Evolutionary conservation across 2,113 vertebrate genomes (phyloP).

Genomic region (Festucalex cinctus): DNA sequence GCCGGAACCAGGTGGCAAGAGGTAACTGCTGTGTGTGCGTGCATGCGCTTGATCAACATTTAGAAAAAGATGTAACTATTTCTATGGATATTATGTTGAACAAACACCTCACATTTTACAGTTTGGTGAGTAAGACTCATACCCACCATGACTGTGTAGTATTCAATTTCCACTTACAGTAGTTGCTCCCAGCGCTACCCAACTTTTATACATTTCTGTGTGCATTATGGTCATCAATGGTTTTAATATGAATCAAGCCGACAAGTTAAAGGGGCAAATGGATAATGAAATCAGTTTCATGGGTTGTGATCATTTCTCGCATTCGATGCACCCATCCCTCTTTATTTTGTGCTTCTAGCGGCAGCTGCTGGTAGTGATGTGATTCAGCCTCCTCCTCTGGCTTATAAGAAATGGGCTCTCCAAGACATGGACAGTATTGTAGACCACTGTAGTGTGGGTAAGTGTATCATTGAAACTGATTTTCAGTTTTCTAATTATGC

Average conservation of each 20-base stretch:
- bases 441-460: slow-evolving; percentile 94
- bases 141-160: too few relatives aligned
- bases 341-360: slow-evolving; percentile 74
- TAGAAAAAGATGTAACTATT: too few relatives aligned
- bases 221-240: neutral
- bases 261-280: neutral
- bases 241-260: neutral
- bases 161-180: too few relatives aligned
- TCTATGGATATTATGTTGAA: too few relatives aligned
- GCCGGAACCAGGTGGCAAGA: slow-evolving; percentile 97
- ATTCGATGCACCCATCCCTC: neutral
- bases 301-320: neutral
- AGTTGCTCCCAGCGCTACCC: too few relatives aligned
- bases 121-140: too few relatives aligned
- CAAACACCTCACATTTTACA: too few relatives aligned
- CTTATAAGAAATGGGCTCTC: slow-evolving; percentile 98
- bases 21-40: slow-evolving; percentile 65
- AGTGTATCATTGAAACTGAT: slow-evolving; percentile 36
- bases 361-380: slow-evolving; percentile 92
- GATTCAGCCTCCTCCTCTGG: slow-evolving; percentile 90
- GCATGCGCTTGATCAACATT: neutral
- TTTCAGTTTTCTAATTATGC: neutral
- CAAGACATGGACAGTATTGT: slow-evolving; percentile 90
- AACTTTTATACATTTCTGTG: too few relatives aligned
- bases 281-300: neutral